Base-by-base conservation (phyloP, 2,888 invertebrate species). In the Dicyrtomina minuta region DNA sequence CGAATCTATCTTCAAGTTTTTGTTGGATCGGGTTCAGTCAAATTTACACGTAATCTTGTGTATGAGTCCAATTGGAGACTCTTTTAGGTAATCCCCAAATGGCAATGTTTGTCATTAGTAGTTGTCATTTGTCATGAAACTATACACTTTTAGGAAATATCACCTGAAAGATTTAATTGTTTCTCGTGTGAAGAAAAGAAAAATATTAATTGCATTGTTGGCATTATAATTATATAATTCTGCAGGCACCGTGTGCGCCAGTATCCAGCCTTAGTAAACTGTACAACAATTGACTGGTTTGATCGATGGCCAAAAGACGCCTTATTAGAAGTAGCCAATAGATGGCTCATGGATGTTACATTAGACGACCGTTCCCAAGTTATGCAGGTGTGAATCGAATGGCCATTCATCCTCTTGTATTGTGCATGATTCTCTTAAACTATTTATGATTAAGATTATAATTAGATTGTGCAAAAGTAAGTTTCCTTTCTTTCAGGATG, bases 261-360 rank as follows among this genome's bases (percentile, higher is more conserved):
- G 81, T 95, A 92, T 83, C 94, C 95, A 1, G 90, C 92, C 0
- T 83, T 95, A 68, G 89, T 94, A 53, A 93, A 92, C 83, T 89
- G 90, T 75, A 91, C 92, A 0, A 92, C 93, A 0, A 92, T 93
- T 24, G 92, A 94, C 82, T 94, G 93, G 93, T 92, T 93, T 83
- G 86, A 88, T 79, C 89, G 91, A 79, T 95, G 94, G 94, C 93
- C 94, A 0, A 87, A 88, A 71, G 90, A 92, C 80, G 93, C 94
- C 43, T 84, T 95, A 67, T 84, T 94, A n/a, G 93, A 93, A 83
- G 93, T 95, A 10, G 93, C 93, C 13, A 87, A 89, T 80, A 90
- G 90, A 82, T 93, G 90, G 81, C 85, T 94, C 46, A 84, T 84
- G 27, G 89, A 88, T 56, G 88, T 92, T 39, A 87, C 89, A 79